Percentiles rank a stretch among this genome's conserved stretches.
Conservation (phyloP, 2,888 invertebrate species). For the Ornithoptera priamus region DNA sequence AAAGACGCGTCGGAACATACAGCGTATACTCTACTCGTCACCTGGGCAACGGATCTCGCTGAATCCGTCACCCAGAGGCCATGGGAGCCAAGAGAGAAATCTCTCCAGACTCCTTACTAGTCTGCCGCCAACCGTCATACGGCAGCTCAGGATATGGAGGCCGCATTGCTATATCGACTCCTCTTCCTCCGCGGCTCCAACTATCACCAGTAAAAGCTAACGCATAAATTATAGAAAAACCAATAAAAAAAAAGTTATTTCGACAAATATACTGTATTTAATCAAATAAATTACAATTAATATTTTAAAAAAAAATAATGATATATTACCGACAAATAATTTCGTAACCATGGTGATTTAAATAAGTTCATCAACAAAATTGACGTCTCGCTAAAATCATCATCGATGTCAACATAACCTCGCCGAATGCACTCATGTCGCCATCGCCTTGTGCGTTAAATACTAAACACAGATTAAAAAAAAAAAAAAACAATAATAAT, state of each 20-base stretch:
- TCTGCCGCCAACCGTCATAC: too few species aligned
- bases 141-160: too few species aligned
- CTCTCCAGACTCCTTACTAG: too few species aligned
- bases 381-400: conserved; percentile 49
- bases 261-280: conserved; percentile 78
- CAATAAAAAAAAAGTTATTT: conserved; percentile 3
- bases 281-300: conserved; percentile 75
- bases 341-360: conserved; percentile 55
- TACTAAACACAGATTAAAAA: conserved; percentile 30
- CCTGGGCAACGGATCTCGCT: too few species aligned
- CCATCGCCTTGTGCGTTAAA: conserved; percentile 56
- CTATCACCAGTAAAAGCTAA: too few species aligned
- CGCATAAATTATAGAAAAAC: too few species aligned
- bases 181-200: too few species aligned
- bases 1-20: too few species aligned
- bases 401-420: conserved; percentile 44
- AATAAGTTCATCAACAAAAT: conserved; percentile 49
- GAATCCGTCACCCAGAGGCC: too few species aligned
- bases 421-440: conserved; percentile 38
- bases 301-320: conserved; percentile 52
- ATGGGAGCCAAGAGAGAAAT: too few species aligned
- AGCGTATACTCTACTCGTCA: too few species aligned
- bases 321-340: conserved; percentile 64
- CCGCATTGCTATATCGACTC: too few species aligned
- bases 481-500: conserved; percentile 34